Percentiles rank a stretch among this genome's conserved stretches.
Evolutionary conservation across 2,113 vertebrate species (phyloP).

Genomic region (Eurystomus gularis): DNA sequence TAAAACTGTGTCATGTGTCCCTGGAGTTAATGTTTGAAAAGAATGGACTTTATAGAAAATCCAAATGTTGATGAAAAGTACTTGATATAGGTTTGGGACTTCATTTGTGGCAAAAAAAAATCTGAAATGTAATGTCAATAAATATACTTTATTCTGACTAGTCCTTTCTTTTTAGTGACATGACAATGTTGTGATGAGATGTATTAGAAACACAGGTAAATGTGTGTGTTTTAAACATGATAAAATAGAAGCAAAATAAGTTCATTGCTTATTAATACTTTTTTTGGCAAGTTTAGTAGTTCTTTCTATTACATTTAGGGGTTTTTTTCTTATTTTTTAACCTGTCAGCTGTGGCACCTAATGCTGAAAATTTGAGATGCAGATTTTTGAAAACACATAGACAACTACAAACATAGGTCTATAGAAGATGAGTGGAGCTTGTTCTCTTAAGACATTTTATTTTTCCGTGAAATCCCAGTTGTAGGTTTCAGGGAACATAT

Average conservation of each 20-base stretch:
- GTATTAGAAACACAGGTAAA: not conserved
- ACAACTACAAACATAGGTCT: not conserved
- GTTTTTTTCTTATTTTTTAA: not conserved
- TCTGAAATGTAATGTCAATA: not conserved
- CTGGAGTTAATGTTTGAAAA: not conserved
- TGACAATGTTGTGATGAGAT: not conserved
- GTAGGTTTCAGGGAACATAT: not conserved
- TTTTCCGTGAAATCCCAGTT: not conserved
- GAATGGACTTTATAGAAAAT: not conserved
- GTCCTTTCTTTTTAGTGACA: not conserved
- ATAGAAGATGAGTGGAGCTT: not conserved
- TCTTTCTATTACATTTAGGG: not conserved
- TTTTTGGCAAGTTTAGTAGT: too few relatives aligned
- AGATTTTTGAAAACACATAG: not conserved
- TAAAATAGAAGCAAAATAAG: not conserved
- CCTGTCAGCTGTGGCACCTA: not conserved
- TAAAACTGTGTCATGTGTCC: not conserved
- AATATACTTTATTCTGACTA: not conserved
- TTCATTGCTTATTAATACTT: not conserved
- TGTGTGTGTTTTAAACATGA: rapidly evolving
- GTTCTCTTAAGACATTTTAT: not conserved
- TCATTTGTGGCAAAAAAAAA: not conserved
- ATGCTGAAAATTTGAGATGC: not conserved
- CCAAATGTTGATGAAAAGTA: not conserved
- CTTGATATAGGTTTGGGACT: not conserved